These are phyloP conservation scores for Natator depressus DNA, from an alignment of 2,113 vertebrate genomes.

Conservation along the genomic window DNA sequence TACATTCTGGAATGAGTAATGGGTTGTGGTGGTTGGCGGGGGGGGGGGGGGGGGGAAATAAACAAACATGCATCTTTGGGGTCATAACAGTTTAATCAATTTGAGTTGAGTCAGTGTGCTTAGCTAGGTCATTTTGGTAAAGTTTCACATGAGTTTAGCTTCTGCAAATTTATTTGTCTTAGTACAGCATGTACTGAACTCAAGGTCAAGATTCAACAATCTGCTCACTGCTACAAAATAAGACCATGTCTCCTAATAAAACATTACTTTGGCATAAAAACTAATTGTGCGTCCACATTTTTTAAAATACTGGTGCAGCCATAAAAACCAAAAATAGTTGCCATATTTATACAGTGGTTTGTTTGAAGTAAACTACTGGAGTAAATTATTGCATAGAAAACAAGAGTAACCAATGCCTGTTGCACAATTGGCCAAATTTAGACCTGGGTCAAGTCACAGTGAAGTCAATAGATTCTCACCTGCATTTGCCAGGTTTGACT, in stretches of 20 bases:
- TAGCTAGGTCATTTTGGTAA: background rate
- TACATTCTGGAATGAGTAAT: background rate
- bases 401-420: background rate
- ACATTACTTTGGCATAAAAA: background rate
- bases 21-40: background rate
- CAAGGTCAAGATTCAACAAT: background rate
- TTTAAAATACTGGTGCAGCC: background rate
- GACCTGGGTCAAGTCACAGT: fast-evolving
- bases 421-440: background rate
- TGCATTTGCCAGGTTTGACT: background rate
- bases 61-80: background rate
- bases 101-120: background rate
- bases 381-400: background rate
- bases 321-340: background rate
- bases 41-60: background rate
- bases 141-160: background rate
- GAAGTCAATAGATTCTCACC: background rate
- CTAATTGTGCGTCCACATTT: background rate
- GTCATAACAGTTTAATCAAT: background rate
- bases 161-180: background rate
- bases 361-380: background rate
- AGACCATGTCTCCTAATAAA: background rate
- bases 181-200: background rate
- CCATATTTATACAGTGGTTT: background rate
- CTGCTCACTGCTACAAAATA: background rate